Evolutionary conservation across 2,797 vertebrate genomes (phyloP).

Genomic region (Lepilemur septentrionalis): DNA sequence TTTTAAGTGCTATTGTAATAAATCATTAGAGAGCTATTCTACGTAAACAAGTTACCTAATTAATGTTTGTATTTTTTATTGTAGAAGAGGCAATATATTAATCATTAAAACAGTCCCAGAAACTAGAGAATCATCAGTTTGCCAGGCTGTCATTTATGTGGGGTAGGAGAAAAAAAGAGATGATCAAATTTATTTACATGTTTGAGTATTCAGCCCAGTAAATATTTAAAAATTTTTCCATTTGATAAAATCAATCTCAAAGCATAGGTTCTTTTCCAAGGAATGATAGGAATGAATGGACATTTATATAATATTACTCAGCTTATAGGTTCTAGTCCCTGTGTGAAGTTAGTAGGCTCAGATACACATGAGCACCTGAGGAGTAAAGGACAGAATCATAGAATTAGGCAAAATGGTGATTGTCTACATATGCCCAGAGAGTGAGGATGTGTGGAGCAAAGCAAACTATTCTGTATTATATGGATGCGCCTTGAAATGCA

Average conservation of each 20-base stretch:
- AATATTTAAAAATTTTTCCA: not conserved
- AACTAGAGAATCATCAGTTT: not conserved
- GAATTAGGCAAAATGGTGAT: not conserved
- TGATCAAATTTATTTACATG: not conserved
- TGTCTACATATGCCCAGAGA: not conserved
- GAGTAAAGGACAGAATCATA: not conserved
- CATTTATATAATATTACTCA: not conserved
- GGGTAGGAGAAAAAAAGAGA: not conserved
- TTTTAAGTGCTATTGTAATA: not conserved
- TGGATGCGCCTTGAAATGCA: not conserved
- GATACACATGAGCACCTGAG: not conserved
- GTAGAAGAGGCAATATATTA: not conserved
- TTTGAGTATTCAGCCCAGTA: not conserved
- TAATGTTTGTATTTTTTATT: not conserved
- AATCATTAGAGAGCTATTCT: not conserved
- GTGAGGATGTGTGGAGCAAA: not conserved
- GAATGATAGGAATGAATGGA: not conserved
- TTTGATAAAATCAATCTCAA: not conserved
- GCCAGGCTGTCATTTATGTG: not conserved
- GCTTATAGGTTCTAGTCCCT: not conserved
- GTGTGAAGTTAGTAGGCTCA: not conserved
- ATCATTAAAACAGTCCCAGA: not conserved
- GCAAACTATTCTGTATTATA: not conserved
- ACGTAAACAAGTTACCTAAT: not conserved
- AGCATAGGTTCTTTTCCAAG: not conserved